Evolutionary conservation across 1,140 invertebrate genomes (phyloP), one percentile per base, ranked within the genome.

Genomic region (Chrysoperla carnea): DNA sequence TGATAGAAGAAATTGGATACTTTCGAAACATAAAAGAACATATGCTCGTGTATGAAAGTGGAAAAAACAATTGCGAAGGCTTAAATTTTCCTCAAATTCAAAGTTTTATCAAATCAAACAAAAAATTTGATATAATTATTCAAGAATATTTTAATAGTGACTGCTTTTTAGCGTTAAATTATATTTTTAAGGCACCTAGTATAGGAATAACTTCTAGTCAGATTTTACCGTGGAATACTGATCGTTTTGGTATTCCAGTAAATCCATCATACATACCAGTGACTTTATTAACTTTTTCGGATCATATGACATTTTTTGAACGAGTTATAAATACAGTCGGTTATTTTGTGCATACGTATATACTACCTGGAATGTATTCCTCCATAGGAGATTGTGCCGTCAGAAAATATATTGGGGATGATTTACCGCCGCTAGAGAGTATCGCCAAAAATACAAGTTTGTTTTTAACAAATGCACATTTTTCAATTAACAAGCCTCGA

Each of bases 91-190:
- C 61, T 7, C 53, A 63, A 6, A 57, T 76, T 2, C 53, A 67
- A 27, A 49, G 67, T 33, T 53, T 78, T 33, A 49, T 74, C 15
- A 59, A 59, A 29, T 55, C 52, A 39, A 56, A 53, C 39, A 46
- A 66, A 14, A 68, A 68, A 40, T 81, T 69, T 45, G 80, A 84
- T 54, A 48, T 84, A 1, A 64, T 80, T 13, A 51, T 84, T 0
- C 60, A 69, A 2, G 78, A 83, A 57, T 64, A 68, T 39, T 83
- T 83, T 51, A 79, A 79, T 39, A 72, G 66, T 33, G 75, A 83
- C 46, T 83, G 79, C 52, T 72, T 73, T 48, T 54, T 78, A 38
- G 71, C 67, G 6, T 57, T 82, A 8, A 67, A 67, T 28, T 61
- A 76, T 42, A 68, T 73, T 48, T 65, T 77, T 15, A 59, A 72